Base-by-base conservation (phyloP, 2,797 vertebrate species). In the Acestrorhynchus altus region DNA sequence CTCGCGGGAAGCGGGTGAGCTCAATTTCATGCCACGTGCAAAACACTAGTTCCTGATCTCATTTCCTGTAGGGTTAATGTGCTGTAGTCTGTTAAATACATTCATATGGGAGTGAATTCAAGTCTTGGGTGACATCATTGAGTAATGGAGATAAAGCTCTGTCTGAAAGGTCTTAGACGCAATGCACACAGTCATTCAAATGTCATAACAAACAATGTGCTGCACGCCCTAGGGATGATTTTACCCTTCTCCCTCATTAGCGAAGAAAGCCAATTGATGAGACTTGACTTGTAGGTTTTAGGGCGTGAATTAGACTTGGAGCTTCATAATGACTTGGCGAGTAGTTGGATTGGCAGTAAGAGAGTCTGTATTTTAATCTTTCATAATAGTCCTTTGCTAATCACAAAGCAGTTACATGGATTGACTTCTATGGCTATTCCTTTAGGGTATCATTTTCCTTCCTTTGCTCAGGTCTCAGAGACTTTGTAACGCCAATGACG, bases 1-100 rank as follows among this genome's bases (percentile, higher is more conserved):
- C 90, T 98, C 97, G 88, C 95, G 96, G 90, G 97, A 98, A 93
- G 95, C 96, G 91, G 97, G 98, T 26, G 24, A 61, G 8, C 54
- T 13, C 26, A 57, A 18, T 56, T 28, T 47, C 72, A 65, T 59
- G 9, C 26, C n/a, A n/a, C n/a, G n/a, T n/a, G n/a, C n/a, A n/a
- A n/a, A n/a, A n/a, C n/a, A n/a, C n/a, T n/a, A n/a, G n/a, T n/a
- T n/a, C n/a, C n/a, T n/a, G n/a, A n/a, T n/a, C n/a, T n/a, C n/a
- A n/a, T n/a, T n/a, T n/a, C n/a, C n/a, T n/a, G n/a, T n/a, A n/a
- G n/a, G n/a, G n/a, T n/a, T n/a, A n/a, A n/a, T n/a, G n/a, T n/a
- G n/a, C n/a, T n/a, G n/a, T n/a, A n/a, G n/a, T n/a, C n/a, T n/a
- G n/a, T n/a, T n/a, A n/a, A n/a, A n/a, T n/a, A n/a, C n/a, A n/a